Conservation (phyloP, 2,888 invertebrate genomes). For the Troides helena region DNA sequence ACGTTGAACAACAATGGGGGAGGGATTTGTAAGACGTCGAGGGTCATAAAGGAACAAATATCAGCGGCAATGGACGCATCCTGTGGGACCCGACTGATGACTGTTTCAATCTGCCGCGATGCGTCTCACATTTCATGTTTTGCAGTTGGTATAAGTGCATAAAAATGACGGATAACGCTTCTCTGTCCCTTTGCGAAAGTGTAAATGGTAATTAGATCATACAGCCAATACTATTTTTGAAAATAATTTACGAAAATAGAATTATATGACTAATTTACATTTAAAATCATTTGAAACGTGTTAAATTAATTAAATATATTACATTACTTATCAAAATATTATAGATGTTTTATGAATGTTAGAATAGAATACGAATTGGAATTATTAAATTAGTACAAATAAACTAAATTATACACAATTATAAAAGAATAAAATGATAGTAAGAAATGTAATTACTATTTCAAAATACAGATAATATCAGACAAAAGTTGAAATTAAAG, state of each 20-base stretch:
- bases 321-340: neutral
- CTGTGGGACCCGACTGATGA: constrained; percentile 45
- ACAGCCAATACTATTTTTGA: neutral
- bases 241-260: neutral
- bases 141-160: constrained; percentile 5
- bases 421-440: neutral
- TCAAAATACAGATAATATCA: neutral
- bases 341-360: neutral
- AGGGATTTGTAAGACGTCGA: constrained; percentile 38
- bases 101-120: constrained; percentile 37
- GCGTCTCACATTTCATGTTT: constrained; percentile 25
- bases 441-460: neutral
- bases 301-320: neutral
- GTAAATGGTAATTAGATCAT: neutral
- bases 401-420: neutral
- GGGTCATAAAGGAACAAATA: constrained; percentile 49
- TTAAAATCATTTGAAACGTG: neutral
- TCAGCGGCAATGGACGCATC: constrained; percentile 54
- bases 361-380: too few relatives aligned
- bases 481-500: neutral
- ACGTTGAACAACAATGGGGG: constrained; percentile 32
- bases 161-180: constrained; percentile 3
- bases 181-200: neutral
- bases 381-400: neutral
- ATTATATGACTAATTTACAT: too few relatives aligned